phyloP scores from a whole-genome alignment of 2,888 invertebrate genomes.

The Leucophora obtusa region DNA sequence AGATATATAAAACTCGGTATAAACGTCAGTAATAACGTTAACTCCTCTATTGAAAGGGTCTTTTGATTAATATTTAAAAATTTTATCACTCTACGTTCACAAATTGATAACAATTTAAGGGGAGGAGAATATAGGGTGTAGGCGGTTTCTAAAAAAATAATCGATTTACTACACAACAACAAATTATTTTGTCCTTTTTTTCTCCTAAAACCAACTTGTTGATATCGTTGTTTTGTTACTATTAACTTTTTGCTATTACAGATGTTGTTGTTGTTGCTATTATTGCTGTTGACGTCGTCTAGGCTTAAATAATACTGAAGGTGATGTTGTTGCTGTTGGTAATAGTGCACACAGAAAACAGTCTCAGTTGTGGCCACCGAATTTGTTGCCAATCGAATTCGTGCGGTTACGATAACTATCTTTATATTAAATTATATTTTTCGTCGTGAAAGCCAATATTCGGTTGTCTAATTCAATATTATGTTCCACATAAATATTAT shows the following conservation, averaged over 20 bases:
- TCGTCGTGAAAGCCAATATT: no score
- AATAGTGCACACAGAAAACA: no score
- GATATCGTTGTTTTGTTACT: slow-evolving; percentile 2
- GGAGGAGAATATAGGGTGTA: neutral
- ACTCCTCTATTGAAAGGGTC: neutral
- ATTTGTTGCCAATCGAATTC: no score
- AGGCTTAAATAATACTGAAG: slow-evolving; percentile 31
- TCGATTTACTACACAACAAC: neutral
- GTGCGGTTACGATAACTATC: no score
- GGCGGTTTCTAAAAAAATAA: neutral
- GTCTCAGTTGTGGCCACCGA: no score
- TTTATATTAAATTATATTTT: no score
- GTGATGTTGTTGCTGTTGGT: slow-evolving; percentile 22
- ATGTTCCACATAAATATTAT: no score
- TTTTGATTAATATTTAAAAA: neutral
- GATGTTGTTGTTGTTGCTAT: slow-evolving; percentile 17
- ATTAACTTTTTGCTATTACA: neutral
- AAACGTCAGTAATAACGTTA: neutral
- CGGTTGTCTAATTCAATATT: no score
- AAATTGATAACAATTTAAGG: neutral
- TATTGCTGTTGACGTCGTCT: slow-evolving; percentile 21
- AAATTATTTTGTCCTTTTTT: neutral
- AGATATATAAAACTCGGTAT: neutral
- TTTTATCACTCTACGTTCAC: neutral
- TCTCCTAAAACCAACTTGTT: neutral